These are phyloP conservation scores for Cheilosia urbana DNA, from an alignment of 2,888 invertebrate genomes.

Conservation along the genomic window DNA sequence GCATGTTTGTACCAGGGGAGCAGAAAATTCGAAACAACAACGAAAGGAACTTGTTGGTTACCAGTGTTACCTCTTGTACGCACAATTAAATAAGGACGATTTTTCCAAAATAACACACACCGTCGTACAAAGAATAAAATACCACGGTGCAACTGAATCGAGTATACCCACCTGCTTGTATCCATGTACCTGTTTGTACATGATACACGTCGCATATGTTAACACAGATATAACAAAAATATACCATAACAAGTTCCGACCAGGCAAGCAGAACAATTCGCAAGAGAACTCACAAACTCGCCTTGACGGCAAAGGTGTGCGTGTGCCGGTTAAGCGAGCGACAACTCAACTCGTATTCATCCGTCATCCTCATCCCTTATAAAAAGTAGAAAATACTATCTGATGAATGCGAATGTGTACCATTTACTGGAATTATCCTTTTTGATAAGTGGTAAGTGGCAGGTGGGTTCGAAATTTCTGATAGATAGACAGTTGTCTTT, in stretches of 20 bases:
- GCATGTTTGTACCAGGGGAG: slow-evolving; percentile 21
- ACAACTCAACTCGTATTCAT: not conserved
- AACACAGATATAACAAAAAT: slow-evolving; percentile 32
- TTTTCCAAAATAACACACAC: not conserved
- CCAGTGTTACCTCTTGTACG: not conserved
- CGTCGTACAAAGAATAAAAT: too few species aligned
- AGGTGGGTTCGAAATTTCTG: not conserved
- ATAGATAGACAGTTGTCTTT: not conserved
- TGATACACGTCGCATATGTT: not conserved
- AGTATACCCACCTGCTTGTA: not conserved
- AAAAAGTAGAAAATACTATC: not conserved
- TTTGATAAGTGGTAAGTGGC: not conserved
- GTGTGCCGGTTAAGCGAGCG: too few species aligned
- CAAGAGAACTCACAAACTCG: not conserved
- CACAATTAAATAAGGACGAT: not conserved
- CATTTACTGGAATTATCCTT: not conserved
- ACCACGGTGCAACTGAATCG: too few species aligned
- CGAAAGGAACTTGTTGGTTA: not conserved
- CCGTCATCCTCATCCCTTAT: too few species aligned
- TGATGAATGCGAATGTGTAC: not conserved
- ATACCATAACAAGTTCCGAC: slow-evolving; percentile 46
- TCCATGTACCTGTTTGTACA: not conserved
- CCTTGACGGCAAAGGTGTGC: not conserved
- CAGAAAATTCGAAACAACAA: slow-evolving; percentile 1
- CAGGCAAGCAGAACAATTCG: slow-evolving; percentile 24